Evolutionary conservation across 2,888 invertebrate species (phyloP).

Genomic region (Polydrusus cervinus): DNA sequence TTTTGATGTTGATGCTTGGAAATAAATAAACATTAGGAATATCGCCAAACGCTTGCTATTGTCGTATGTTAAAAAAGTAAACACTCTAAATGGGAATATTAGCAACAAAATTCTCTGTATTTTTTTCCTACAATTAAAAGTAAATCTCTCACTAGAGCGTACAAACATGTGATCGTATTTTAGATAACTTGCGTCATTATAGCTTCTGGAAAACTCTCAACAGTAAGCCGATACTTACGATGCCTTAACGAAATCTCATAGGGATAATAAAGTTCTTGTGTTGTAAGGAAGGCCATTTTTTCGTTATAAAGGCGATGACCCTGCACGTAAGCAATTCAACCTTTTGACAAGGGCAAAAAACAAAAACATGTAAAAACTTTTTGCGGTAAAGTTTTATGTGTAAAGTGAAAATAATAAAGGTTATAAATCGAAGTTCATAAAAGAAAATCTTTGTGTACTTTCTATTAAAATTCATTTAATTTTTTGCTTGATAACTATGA

Average conservation of each 20-base stretch:
- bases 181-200: background rate
- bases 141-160: background rate
- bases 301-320: background rate
- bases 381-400: background rate
- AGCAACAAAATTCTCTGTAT: too few species aligned
- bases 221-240: background rate
- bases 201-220: background rate
- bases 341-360: conserved; percentile 1
- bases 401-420: background rate
- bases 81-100: too few species aligned
- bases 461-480: too few species aligned
- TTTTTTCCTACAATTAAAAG: too few species aligned
- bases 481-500: too few species aligned
- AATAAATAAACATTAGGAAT: too few species aligned
- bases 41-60: too few species aligned
- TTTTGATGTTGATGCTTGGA: too few species aligned
- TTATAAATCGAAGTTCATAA: background rate
- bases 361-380: background rate
- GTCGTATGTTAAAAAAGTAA: too few species aligned
- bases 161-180: background rate
- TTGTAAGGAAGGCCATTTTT: background rate
- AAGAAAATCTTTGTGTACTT: background rate
- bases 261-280: background rate
- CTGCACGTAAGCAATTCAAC: background rate
- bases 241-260: background rate